These are phyloP conservation scores for Brassicogethes aeneus DNA, from an alignment of 2,888 invertebrate species.

Conservation along the genomic window DNA sequence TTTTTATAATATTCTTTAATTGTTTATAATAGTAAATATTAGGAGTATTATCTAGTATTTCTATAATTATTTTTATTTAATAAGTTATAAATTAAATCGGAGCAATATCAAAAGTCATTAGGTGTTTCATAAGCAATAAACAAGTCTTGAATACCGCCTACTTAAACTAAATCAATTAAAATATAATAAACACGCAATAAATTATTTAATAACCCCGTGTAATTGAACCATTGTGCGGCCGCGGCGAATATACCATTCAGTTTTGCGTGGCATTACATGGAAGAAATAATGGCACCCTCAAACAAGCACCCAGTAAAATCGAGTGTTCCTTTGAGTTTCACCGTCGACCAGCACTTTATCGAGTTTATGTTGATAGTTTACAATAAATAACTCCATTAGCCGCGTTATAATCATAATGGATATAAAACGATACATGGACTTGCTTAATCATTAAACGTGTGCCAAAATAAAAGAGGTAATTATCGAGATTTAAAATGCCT, in stretches of 20 bases:
- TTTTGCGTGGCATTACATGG: background rate
- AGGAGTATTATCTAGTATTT: no score
- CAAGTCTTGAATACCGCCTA: no score
- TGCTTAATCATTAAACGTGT: no score
- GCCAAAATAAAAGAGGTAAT: no score
- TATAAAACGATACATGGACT: background rate
- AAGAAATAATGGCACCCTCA: background rate
- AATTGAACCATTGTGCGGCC: background rate
- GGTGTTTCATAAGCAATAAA: no score
- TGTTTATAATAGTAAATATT: no score
- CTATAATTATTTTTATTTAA: no score
- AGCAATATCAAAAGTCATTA: no score
- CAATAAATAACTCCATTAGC: background rate
- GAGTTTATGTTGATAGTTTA: background rate
- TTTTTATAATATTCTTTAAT: no score
- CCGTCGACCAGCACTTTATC: background rate
- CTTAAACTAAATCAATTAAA: no score
- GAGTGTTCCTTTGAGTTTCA: background rate
- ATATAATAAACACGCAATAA: constrained; percentile 2
- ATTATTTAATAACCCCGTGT: background rate
- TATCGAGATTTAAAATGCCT: no score
- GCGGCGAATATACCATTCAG: background rate
- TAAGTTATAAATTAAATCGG: no score
- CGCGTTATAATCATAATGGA: background rate
- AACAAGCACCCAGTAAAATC: background rate